Evolutionary conservation across 2,888 invertebrate genomes (phyloP), one percentile per base, ranked within the genome.

Genomic region (Tanypteryx hageni): DNA sequence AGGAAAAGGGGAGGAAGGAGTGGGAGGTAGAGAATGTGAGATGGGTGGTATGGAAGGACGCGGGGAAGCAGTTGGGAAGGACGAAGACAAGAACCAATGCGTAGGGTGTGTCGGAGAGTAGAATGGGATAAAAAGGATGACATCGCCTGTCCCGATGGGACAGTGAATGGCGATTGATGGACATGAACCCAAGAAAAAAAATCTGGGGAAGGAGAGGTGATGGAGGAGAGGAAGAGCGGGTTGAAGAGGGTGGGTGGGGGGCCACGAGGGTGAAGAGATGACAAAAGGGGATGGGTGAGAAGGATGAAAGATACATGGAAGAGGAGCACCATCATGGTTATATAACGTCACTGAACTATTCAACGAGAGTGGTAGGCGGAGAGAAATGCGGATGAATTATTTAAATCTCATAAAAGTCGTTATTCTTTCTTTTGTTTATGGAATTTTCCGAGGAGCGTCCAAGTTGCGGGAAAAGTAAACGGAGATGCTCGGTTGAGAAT

Each of bases 91-190:
- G 76, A 27, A 76, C 27, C 76, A 76, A 27, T 9, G 76, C 27
- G 76, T 76, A 16, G 16, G 76, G 76, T 7, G 76, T 16, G 76
- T 16, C 76, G 61, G 61, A 61, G 27, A 13, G 68, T 22, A 68
- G 64, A 18, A 64, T 64, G 68, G 76, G 76, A 76, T 76, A 76
- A 76, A 44, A 76, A 76, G 76, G 76, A 76, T 76, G 76, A 76
- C 76, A 76, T 76, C 27, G 13, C 22, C 27, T 76, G 76, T 27
- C 22, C 76, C 27, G 76, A 76, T 76, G 76, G 76, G 76, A 76
- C 76, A 76, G 22, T 10, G 76, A 76, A 76, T 76, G 27, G 76
- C 22, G 76, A 27, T 13, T 76, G 76, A 76, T 76, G 76, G 76
- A 76, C 76, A 76, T 22, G 76, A 76, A 27, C 76, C 76, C 27